These are phyloP conservation scores for Troilus luridus DNA, from an alignment of 2,888 invertebrate genomes.

Conservation along the genomic window DNA sequence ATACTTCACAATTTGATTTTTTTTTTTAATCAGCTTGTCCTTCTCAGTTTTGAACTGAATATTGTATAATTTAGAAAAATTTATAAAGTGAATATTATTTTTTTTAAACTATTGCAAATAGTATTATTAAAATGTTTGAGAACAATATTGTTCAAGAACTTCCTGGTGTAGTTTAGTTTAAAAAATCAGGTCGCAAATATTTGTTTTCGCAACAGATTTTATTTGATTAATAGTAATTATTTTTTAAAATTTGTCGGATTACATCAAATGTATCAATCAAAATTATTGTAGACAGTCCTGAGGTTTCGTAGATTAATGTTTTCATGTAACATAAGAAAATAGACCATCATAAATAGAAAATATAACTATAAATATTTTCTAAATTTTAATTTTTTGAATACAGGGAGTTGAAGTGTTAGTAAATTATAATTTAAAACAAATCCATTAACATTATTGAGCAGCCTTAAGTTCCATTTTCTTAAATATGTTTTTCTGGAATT, in stretches of 20 bases:
- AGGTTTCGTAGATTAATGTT: not conserved
- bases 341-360: not conserved
- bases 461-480: not conserved
- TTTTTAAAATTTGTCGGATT: not conserved
- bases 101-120: not conserved
- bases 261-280: not conserved
- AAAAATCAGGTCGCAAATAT: not conserved
- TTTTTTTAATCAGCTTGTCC: not conserved
- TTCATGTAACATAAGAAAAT: not conserved
- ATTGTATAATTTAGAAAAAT: not conserved
- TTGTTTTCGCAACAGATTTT: not conserved
- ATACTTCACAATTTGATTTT: not conserved
- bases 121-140: not conserved
- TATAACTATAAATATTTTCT: not conserved
- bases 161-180: not conserved
- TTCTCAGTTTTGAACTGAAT: slow-evolving; percentile 9
- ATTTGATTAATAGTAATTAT: not conserved
- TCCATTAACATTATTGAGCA: too few species aligned
- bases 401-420: not conserved
- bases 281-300: not conserved
- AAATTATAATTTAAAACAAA: not conserved
- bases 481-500: not conserved
- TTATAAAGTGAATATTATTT: not conserved
- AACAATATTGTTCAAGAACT: not conserved
- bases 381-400: not conserved